These are phyloP conservation scores for Geopemphigus sp. DNA, from an alignment of 1,140 invertebrate species.

Conservation along the genomic window DNA sequence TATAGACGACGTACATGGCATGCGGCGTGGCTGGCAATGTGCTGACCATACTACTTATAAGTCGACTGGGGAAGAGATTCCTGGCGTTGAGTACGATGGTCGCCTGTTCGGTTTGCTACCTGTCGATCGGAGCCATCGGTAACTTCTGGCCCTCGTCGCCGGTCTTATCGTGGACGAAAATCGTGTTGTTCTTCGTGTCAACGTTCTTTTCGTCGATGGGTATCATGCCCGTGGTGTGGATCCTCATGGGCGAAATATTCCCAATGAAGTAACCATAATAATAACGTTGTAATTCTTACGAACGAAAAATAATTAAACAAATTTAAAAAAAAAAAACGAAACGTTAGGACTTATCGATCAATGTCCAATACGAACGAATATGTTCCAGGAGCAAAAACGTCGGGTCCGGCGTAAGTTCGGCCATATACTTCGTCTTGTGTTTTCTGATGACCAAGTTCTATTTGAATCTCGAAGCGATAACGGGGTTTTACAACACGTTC, in stretches of 20 bases:
- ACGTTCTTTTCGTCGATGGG: slow-evolving; percentile 11
- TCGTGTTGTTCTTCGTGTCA: slow-evolving; percentile 1
- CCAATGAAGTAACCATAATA: slow-evolving; percentile 52
- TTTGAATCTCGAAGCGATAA: slow-evolving; percentile 5
- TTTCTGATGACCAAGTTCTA: slow-evolving; percentile 37
- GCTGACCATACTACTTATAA: slow-evolving; percentile 10
- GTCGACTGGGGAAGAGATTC: slow-evolving; percentile 24
- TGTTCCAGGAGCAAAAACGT: slow-evolving; percentile 19
- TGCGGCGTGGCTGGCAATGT: neutral
- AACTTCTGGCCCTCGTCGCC: neutral
- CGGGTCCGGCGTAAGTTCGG: neutral
- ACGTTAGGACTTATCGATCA: too few relatives aligned
- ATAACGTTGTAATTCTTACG: too few relatives aligned
- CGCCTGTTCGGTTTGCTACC: slow-evolving; percentile 3
- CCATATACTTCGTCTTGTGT: slow-evolving; percentile 3
- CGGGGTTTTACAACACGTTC: slow-evolving; percentile 1
- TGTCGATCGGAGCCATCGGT: slow-evolving; percentile 4
- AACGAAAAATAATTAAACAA: too few relatives aligned
- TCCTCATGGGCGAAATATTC: slow-evolving; percentile 54
- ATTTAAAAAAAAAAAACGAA: too few relatives aligned
- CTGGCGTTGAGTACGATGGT: neutral
- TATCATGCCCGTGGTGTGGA: slow-evolving; percentile 53
- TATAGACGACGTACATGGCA: neutral
- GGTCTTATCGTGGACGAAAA: neutral
- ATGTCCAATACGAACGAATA: too few relatives aligned